These are phyloP conservation scores for Heliconius eleuchia DNA, from an alignment of 1,140 invertebrate species.

Conservation along the genomic window DNA sequence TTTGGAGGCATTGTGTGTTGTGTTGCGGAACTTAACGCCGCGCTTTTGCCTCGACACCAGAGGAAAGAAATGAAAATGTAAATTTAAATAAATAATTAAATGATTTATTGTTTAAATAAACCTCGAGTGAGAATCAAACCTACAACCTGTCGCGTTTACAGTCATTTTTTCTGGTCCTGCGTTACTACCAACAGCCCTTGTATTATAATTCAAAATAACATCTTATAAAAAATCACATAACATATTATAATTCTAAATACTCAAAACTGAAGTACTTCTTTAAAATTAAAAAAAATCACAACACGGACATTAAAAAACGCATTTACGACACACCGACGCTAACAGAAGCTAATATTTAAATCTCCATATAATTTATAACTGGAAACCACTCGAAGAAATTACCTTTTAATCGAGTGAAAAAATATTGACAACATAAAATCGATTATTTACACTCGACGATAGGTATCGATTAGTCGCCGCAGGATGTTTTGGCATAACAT, in stretches of 20 bases:
- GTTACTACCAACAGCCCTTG: too few species aligned
- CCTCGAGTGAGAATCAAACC: too few species aligned
- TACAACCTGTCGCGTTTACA: too few species aligned
- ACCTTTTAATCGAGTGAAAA: slow-evolving; percentile 26
- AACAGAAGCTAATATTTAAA: slow-evolving; percentile 20
- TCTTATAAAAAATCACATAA: too few species aligned
- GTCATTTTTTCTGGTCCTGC: too few species aligned
- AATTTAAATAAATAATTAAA: too few species aligned
- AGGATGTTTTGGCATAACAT: slow-evolving; percentile 36
- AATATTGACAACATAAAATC: slow-evolving; percentile 38
- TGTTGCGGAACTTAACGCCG: not conserved
- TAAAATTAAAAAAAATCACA: not conserved
- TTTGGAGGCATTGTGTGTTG: not conserved
- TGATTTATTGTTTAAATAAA: too few species aligned
- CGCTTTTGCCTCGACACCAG: not conserved
- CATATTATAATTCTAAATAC: too few species aligned
- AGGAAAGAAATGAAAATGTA: not conserved
- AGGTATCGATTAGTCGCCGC: slow-evolving; percentile 42
- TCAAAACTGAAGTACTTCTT: not conserved
- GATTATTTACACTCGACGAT: slow-evolving; percentile 46
- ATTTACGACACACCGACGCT: not conserved
- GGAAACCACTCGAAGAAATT: slow-evolving; percentile 20
- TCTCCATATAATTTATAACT: slow-evolving; percentile 2
- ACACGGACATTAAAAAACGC: not conserved
- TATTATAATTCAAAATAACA: too few species aligned